These are phyloP conservation scores for Paratilapia polleni DNA, from an alignment of 2,113 vertebrate genomes.

Conservation along the genomic window DNA sequence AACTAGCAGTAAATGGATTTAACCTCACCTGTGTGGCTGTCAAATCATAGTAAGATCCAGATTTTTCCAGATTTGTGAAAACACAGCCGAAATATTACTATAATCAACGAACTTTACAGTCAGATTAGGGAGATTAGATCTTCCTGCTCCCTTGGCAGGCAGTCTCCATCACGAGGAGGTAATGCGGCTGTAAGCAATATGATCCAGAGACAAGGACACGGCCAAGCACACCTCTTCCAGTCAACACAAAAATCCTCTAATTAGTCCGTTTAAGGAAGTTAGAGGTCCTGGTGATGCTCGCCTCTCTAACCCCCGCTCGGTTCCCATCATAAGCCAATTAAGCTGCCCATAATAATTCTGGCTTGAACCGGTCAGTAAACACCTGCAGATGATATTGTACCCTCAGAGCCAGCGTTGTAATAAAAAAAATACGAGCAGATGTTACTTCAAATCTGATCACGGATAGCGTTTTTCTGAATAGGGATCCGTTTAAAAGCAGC, in stretches of 20 bases:
- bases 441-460: neutral
- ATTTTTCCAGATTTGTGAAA: neutral
- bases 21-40: neutral
- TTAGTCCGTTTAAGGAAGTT: neutral
- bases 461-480: neutral
- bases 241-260: neutral
- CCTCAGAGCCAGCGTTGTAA: neutral
- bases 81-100: neutral
- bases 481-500: neutral
- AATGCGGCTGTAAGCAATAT: neutral
- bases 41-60: neutral
- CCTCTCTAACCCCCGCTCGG: constrained; percentile 22
- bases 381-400: neutral
- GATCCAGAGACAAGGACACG: neutral
- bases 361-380: constrained; percentile 64
- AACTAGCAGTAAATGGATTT: neutral
- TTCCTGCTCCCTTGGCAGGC: neutral
- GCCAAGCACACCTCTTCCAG: neutral
- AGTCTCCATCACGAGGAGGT: neutral
- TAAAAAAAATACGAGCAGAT: neutral
- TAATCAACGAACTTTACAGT: neutral
- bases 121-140: neutral
- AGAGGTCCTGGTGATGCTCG: neutral
- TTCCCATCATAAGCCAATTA: constrained; percentile 72
- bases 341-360: constrained; percentile 59